phyloP scores from a whole-genome alignment of 2,113 vertebrate genomes.

The Aegotheles bennettii region DNA sequence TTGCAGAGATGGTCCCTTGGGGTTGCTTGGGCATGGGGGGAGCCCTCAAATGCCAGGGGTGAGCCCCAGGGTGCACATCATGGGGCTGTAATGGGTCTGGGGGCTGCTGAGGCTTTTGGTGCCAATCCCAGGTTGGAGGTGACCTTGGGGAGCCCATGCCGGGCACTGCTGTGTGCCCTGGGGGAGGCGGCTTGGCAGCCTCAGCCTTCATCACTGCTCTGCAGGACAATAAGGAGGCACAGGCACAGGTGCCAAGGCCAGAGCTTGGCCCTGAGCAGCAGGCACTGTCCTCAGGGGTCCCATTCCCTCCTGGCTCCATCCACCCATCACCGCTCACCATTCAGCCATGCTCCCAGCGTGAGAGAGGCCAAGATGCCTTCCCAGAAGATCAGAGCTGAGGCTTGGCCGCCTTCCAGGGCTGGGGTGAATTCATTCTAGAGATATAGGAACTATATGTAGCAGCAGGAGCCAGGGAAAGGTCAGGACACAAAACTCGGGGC shows the following conservation, averaged over 20 bases:
- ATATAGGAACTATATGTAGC: background rate
- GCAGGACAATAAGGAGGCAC: background rate
- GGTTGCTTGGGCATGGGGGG: background rate
- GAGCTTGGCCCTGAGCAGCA: background rate
- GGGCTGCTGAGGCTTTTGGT: background rate
- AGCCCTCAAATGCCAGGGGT: background rate
- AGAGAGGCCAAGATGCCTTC: background rate
- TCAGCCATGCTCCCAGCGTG: background rate
- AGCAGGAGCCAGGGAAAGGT: background rate
- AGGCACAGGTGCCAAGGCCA: background rate
- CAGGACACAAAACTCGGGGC: background rate
- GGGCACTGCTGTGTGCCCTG: background rate
- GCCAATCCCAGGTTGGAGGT: background rate
- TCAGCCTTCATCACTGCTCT: background rate
- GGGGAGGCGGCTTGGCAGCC: background rate
- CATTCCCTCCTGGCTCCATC: background rate
- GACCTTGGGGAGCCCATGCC: background rate
- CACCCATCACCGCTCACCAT: rapidly evolving
- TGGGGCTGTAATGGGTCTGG: rapidly evolving
- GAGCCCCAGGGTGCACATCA: rapidly evolving
- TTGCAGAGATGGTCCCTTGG: background rate
- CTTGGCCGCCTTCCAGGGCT: background rate
- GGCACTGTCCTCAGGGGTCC: background rate
- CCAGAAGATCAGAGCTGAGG: background rate
- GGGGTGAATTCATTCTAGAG: constrained; percentile 3